Base-by-base conservation (phyloP, 1,140 invertebrate genomes). In the Drosophila arizonae region DNA sequence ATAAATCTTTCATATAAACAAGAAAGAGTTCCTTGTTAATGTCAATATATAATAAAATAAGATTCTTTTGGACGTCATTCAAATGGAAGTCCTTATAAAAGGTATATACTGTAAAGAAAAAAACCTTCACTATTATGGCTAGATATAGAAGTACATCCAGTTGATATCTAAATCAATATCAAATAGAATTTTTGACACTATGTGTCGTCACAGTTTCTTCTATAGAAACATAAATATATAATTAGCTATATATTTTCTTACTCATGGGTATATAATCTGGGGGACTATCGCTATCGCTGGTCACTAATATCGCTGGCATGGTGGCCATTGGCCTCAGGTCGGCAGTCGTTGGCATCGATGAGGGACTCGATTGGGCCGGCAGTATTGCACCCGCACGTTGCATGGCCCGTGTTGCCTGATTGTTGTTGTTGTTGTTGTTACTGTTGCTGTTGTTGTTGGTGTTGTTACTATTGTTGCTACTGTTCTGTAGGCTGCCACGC, bases 211-310 rank as follows among this genome's bases (percentile, higher is more conserved):
- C 21, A 24, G 21, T 24, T 2, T 24, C 21, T 24, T 1, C 2
- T 2, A 9, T 10, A 36, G 9, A 8, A 36, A 36, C 8, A 28
- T 17, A 0, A 41, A 56, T 21, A 60, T 45, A 24, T 46, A 65
- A 54, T 43, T 39, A 57, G 11, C 21, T 28, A 17, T 17, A 3
- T 36, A 33, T 4, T 17, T 46, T 17, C 63, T 82, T 73, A 91
- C 90, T 88, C 90, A 91, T 91, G 39, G 87, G 90, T 76, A 91
- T 86, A 74, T 91, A 91, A 63, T 91, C 90, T 51, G 90, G 90
- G 30, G 90, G 90, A 91, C 82, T 91, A 77, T 91, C 90, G 58
- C 75, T 77, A 66, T 91, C 87, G 66, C 78, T 85, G 66, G 87
- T 86, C 62, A 91, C 81, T 65, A 90, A 67, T 74, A 91, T 81